Evolutionary conservation across 2,113 vertebrate genomes (phyloP), one percentile per base, ranked within the genome.

Genomic region (Pollimyrus isidori): DNA sequence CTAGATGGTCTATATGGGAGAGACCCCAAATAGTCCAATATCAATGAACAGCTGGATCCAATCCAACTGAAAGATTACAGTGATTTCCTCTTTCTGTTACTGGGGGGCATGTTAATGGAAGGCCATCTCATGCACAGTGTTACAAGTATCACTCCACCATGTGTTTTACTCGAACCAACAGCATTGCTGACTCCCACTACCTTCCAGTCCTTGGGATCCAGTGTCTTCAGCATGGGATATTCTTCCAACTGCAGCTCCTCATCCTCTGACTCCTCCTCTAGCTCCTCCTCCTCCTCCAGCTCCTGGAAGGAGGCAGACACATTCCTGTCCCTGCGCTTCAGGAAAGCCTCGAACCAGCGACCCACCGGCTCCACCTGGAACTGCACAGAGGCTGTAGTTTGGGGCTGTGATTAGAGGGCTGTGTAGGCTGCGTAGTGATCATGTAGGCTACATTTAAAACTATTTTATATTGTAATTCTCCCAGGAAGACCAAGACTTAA

Each of bases 171-270:
- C 30, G 4, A 42, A 42, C 15, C 73, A 80, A 7, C 73, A 80
- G 35, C 49, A 58, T 1, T 39, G 21, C 35, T 45, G 15, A 26
- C 58, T 48, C 23, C 7, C 87, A 49, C 80, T 56, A 99, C 98
- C 97, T 99, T 99, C 98, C 98, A 99, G 94, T 99, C 98, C 95
- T 99, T 99, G 89, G 98, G 98, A 91, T 99, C 98, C 76, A 99
- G 97, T 26, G 97, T 99, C 93, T 98, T 98, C 90, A 99, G 95
- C 96, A 99, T 96, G 17, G 97, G 94, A 93, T 97, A 98, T 90
- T 99, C 98, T 94, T 99, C 97, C 65, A 99, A 93, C 93, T 98
- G 97, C 35, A 99, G 92, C 92, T 98, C 98, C 91, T 99, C 98
- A 94, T 99, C 98, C 49, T 98, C 98, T 0, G 97, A 97, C 90